phyloP scores from a whole-genome alignment of 1,140 invertebrate species.

The Nixonia krombeini region DNA sequence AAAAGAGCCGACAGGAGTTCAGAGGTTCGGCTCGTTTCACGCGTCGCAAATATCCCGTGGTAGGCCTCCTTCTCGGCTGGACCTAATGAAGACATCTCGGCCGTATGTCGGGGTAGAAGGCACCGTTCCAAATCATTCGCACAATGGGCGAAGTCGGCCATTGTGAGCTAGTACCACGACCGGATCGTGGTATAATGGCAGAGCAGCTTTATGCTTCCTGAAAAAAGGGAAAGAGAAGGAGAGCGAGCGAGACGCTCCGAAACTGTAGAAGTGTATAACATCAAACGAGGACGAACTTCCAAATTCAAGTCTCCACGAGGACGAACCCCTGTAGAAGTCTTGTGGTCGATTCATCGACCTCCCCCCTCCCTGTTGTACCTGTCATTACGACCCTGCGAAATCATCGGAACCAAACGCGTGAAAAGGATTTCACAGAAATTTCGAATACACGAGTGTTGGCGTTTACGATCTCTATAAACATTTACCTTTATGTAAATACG shows the following conservation, averaged over 20 bases:
- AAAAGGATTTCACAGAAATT: slow-evolving; percentile 68
- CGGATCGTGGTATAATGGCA: slow-evolving; percentile 50
- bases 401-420: slow-evolving; percentile 54
- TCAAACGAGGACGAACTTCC: no score
- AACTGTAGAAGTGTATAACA: slow-evolving; percentile 2
- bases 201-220: slow-evolving; percentile 42
- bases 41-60: slow-evolving; percentile 25
- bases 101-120: slow-evolving; percentile 35
- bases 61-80: slow-evolving; percentile 12
- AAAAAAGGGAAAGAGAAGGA: slow-evolving; percentile 45
- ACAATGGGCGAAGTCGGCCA: slow-evolving; percentile 54
- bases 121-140: slow-evolving; percentile 44
- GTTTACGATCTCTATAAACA: slow-evolving; percentile 44
- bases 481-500: slow-evolving; percentile 8
- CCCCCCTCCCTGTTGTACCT: slow-evolving; percentile 11
- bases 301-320: slow-evolving; percentile 5
- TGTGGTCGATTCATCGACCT: slow-evolving; percentile 18
- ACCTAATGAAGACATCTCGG: slow-evolving; percentile 61
- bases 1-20: slow-evolving; percentile 11
- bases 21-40: slow-evolving; percentile 28
- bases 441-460: slow-evolving; percentile 52
- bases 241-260: slow-evolving; percentile 17
- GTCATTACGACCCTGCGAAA: neutral
- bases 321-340: slow-evolving; percentile 8
- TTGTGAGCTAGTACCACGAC: slow-evolving; percentile 46